Percentiles rank a stretch among this genome's conserved stretches.
Conservation (phyloP, 2,113 vertebrate genomes). For the Prietella phreatophila region DNA sequence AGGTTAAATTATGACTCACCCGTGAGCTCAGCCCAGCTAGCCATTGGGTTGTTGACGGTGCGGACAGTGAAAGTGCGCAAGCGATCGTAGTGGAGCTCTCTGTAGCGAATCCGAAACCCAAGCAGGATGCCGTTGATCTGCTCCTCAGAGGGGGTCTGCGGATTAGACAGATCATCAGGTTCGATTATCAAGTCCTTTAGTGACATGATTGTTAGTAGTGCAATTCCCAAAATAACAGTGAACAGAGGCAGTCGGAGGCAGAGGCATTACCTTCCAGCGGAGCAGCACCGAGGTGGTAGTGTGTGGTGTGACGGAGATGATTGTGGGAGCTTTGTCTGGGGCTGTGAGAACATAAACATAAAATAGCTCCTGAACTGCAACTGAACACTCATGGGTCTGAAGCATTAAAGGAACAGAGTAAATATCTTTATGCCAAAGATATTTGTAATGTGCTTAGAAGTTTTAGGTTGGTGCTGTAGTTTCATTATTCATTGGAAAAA, state of each 20-base stretch:
- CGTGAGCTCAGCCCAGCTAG: conserved; percentile 85
- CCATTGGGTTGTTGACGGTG: conserved; percentile 69
- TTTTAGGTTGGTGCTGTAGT: not conserved
- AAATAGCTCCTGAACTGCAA: conserved; percentile 49
- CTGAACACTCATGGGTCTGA: conserved; percentile 32
- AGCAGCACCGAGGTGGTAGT: conserved; percentile 95
- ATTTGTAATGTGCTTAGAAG: not conserved
- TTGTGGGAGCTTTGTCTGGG: conserved; percentile 88
- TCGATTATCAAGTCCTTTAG: not conserved
- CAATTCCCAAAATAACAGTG: not conserved
- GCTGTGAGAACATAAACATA: conserved; percentile 66
- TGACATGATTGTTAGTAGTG: not conserved
- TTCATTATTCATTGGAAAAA: not conserved
- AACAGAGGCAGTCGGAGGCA: not conserved
- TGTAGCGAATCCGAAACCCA: conserved; percentile 89
- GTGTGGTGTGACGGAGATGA: conserved; percentile 91
- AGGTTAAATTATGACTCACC: conserved; percentile 72
- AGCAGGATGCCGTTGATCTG: conserved; percentile 93
- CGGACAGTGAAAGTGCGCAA: conserved; percentile 80
- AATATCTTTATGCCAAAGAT: not conserved
- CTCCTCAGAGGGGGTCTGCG: conserved; percentile 86
- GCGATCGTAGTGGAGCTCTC: conserved; percentile 83
- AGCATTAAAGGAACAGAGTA: not conserved
- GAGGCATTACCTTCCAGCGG: conserved; percentile 90
- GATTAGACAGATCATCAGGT: not conserved